phyloP scores from a whole-genome alignment of 2,113 vertebrate genomes.

The Baryphthengus martii region DNA sequence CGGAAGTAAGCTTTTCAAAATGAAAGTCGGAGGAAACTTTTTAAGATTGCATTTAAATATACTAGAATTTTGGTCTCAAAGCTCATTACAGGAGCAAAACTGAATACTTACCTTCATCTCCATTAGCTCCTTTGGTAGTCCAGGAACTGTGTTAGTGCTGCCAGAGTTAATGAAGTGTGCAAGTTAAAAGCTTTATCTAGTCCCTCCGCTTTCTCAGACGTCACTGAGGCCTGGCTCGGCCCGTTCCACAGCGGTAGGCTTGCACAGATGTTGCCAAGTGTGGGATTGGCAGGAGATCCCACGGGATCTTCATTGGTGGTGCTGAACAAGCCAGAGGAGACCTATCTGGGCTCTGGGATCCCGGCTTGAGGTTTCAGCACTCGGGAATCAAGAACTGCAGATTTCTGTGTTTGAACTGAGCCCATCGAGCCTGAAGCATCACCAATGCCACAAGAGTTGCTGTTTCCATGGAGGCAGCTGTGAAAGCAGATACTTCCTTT shows the following conservation, averaged over 20 bases:
- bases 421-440: neutral
- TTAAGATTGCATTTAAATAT: neutral
- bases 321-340: neutral
- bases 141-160: neutral
- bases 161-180: neutral
- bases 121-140: neutral
- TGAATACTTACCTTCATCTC: neutral
- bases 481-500: conserved; percentile 3
- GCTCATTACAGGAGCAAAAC: neutral
- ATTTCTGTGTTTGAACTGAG: neutral
- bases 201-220: neutral
- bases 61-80: neutral
- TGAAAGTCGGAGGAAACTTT: neutral
- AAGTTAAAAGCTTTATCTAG: neutral
- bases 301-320: neutral
- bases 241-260: neutral
- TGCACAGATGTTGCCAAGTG: neutral
- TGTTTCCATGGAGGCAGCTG: conserved; percentile 55
- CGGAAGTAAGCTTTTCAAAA: neutral
- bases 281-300: neutral
- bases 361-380: neutral
- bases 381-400: neutral
- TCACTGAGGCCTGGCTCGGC: neutral
- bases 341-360: neutral
- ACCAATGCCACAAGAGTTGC: neutral